Conservation (phyloP, 1,140 invertebrate species). For the Goniozus legneri region DNA sequence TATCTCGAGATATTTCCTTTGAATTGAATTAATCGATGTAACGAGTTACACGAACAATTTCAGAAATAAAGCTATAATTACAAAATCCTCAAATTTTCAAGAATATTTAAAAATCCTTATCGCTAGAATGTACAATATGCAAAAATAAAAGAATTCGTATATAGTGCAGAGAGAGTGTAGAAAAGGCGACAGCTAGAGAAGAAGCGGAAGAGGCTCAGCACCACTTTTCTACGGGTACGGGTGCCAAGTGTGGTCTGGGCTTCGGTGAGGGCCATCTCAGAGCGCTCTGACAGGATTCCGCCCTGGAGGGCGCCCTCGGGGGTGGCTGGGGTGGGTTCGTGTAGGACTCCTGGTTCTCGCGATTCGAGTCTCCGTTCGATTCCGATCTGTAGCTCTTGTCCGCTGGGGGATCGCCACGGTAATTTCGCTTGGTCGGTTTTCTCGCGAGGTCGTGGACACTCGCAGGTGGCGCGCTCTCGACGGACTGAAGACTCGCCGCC, state of each 20-base stretch:
- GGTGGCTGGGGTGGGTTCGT: constrained; percentile 32
- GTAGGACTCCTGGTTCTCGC: constrained; percentile 22
- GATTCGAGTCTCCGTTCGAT: constrained; percentile 12
- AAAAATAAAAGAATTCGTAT: too few relatives aligned
- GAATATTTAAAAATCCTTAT: background rate
- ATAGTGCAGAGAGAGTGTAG: too few relatives aligned
- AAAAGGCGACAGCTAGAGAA: too few relatives aligned
- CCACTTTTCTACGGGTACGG: constrained; percentile 48
- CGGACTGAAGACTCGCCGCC: constrained; percentile 75
- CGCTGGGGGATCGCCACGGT: constrained; percentile 55
- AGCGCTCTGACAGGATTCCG: constrained; percentile 53
- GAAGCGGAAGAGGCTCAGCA: constrained; percentile 37
- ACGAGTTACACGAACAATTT: too few relatives aligned
- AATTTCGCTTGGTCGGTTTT: constrained; percentile 56
- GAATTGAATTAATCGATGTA: too few relatives aligned
- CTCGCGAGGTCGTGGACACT: constrained; percentile 33
- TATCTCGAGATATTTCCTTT: too few relatives aligned
- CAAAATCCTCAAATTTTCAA: too few relatives aligned
- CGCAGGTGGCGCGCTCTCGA: constrained; percentile 54
- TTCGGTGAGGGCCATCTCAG: constrained; percentile 49
- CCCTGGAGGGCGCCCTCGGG: constrained; percentile 46
- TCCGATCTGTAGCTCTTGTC: constrained; percentile 26
- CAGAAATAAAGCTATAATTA: too few relatives aligned
- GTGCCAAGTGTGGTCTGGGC: constrained; percentile 36
- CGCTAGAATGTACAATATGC: background rate